Evolutionary conservation across 2,113 vertebrate genomes (phyloP), one percentile per base, ranked within the genome.

Genomic region (Psilopsiagon aurifrons): DNA sequence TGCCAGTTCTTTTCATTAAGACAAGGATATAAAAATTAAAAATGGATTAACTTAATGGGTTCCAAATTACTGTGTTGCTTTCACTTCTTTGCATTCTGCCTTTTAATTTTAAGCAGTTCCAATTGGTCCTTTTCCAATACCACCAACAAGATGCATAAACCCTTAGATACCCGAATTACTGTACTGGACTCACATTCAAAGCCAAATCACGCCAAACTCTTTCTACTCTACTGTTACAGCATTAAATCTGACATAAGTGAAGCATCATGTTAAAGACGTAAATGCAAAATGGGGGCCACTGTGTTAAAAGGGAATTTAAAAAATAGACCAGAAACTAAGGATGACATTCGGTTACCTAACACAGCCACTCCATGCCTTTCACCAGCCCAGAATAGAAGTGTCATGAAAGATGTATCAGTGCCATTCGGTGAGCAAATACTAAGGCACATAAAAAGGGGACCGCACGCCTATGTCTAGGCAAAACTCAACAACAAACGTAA

Each of bases 11-110:
- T 96, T 96, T 96, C 95, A 93, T 96, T 95, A 97, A 84, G 73
- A 88, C 83, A 93, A 80, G 86, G 86, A 95, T 92, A 95, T 94
- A 95, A 95, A 97, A 97, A 96, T 93, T 96, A 97, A 96, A 96
- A 96, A 95, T 96, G 90, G 94, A 94, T 96, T 95, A 96, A 75
- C 88, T 44, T 94, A 97, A 95, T 94, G 88, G 88, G 80, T 90
- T 90, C 95, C 92, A 97, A 96, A 96, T 95, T 90, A 96, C 79
- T 81, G 69, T 39, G 73, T 52, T 7, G 6, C 94, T 87, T 91
- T 89, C 52, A 29, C 54, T 83, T 77, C 73, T 96, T 62, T 43
- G 75, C 44, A 17, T 33, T 84, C 64, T 79, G 78, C 39, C 74
- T 60, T 52, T 83, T 59, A 35, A 59, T 59, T 68, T n/a, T 9